These are phyloP conservation scores for Scomber scombrus DNA, from an alignment of 2,113 vertebrate species.

Conservation along the genomic window DNA sequence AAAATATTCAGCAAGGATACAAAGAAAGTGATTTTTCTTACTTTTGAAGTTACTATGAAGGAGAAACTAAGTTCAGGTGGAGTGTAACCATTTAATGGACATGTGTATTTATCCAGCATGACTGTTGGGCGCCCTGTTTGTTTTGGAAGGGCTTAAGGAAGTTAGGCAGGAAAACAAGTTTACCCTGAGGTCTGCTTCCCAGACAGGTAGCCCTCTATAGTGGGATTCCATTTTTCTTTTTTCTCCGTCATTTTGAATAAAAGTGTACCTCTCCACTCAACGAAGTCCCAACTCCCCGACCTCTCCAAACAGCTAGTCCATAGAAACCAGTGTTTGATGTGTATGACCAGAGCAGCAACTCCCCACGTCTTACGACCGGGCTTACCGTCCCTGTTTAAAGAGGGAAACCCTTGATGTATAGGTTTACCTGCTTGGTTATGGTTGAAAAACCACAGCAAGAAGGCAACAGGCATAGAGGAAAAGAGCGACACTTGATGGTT, in stretches of 20 bases:
- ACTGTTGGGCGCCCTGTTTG: conserved; percentile 82
- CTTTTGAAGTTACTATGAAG: conserved; percentile 69
- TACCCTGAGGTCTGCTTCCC: conserved; percentile 77
- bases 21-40: conserved; percentile 64
- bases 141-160: conserved; percentile 85
- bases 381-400: conserved; percentile 73
- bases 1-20: conserved; percentile 24
- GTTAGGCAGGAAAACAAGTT: conserved; percentile 84
- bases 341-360: conserved; percentile 67
- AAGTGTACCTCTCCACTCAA: conserved; percentile 72
- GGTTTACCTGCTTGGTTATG: conserved; percentile 75
- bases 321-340: conserved; percentile 79
- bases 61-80: conserved; percentile 73
- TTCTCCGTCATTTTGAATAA: conserved; percentile 55
- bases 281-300: conserved; percentile 60
- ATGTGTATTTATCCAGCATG: conserved; percentile 83
- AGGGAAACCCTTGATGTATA: conserved; percentile 82
- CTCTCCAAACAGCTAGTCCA: conserved; percentile 73
- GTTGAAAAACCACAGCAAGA: conserved; percentile 56
- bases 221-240: conserved; percentile 66
- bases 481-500: conserved; percentile 50
- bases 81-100: conserved; percentile 79
- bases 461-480: conserved; percentile 23
- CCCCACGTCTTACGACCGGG: conserved; percentile 52
- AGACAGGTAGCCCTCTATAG: conserved; percentile 83